Base-by-base conservation (phyloP, 2,113 vertebrate species). In the Zapornia atra region DNA sequence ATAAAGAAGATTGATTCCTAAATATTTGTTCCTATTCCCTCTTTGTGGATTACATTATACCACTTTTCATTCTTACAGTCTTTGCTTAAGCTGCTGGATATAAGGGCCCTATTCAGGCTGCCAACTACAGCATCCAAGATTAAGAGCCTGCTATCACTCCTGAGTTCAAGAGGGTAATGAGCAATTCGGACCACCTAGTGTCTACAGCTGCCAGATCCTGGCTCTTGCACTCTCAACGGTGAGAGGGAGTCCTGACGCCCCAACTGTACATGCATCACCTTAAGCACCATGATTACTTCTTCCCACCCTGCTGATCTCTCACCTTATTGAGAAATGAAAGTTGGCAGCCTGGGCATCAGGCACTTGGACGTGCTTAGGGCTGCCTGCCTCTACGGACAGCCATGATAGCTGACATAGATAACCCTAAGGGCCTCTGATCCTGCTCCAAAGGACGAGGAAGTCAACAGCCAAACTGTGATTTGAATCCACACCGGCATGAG, bases 1-100 rank as follows among this genome's bases (percentile, higher is more conserved):
- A 79, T 69, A 85, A 90, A 61, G 68, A 95, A 96, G 95, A 97
- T 56, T 96, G 92, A 96, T 96, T 90, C 90, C 85, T 82, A 95
- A 95, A 95, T 71, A 81, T 44, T 96, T 83, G 57, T 94, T 91
- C 77, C 48, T 91, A 61, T 85, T 78, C 70, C 88, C 71, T 94
- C 72, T 97, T 81, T 87, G 89, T 96, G 72, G 92, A 97, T 90
- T 96, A 95, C 46, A 31, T 94, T 92, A 92, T 91, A 60, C 92
- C 82, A 70, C 71, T 95, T 96, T 88, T 91, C 86, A 91, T 92
- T 94, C 95, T 89, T 92, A 82, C 12, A 56, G 82, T 60, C 86
- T 82, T 91, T 84, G 42, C 93, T 86, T 92, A 96, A 93, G 79
- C 91, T 88, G 86, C 82, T 70, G 73, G 90, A 92, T 87, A 60